A percentile compares a stretch with the other conserved stretches of the same genome.
Conservation (phyloP, 2,797 vertebrate species). For the Myotis myotis region DNA sequence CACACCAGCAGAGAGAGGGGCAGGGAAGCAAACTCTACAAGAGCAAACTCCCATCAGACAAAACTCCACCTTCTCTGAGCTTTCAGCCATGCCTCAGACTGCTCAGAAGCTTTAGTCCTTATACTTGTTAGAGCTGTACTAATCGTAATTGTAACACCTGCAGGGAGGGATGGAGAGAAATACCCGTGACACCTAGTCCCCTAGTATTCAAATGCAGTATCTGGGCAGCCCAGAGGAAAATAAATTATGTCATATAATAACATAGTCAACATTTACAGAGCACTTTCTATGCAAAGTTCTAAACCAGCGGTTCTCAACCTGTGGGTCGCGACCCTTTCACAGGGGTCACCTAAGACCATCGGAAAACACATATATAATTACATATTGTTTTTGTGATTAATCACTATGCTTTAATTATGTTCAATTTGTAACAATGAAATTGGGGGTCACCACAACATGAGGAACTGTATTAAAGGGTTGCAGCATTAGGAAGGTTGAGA, state of each 20-base stretch:
- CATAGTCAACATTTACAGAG: constrained; percentile 15
- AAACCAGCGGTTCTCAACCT: not conserved
- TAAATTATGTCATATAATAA: constrained; percentile 50
- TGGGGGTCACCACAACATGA: no score
- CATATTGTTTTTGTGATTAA: no score
- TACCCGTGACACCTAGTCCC: not conserved
- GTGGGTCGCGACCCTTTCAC: no score
- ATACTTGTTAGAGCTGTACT: not conserved
- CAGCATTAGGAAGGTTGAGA: no score
- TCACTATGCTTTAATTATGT: no score
- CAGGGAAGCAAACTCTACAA: not conserved
- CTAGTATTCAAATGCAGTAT: constrained; percentile 8
- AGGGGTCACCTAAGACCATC: no score
- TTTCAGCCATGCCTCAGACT: not conserved
- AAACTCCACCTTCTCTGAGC: not conserved
- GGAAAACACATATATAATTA: no score
- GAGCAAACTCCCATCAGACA: constrained; percentile 18
- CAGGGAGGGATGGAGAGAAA: not conserved
- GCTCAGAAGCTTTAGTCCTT: not conserved
- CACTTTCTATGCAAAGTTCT: constrained; percentile 34
- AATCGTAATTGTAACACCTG: not conserved
- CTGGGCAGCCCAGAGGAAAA: constrained; percentile 37
- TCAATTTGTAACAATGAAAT: no score
- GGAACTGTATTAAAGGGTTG: no score
- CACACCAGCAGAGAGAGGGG: not conserved